Percentiles rank a stretch among this genome's conserved stretches.
Conservation (phyloP, 2,113 vertebrate genomes). For the Corapipo altera region DNA sequence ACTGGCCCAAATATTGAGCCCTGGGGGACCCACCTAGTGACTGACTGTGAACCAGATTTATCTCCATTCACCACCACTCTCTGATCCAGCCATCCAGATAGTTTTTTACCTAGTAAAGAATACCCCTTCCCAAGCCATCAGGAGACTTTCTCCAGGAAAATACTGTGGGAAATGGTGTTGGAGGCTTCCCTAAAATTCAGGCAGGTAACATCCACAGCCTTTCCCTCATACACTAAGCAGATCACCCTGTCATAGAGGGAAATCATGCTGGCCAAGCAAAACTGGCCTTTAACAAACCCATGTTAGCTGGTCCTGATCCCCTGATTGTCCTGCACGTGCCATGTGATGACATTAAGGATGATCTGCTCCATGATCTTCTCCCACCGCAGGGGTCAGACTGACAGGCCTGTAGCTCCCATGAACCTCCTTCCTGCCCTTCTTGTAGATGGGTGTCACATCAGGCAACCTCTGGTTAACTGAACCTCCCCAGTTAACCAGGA, state of each 20-base stretch:
- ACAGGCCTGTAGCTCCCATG: not conserved
- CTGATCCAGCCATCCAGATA: fast-evolving
- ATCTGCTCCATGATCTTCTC: not conserved
- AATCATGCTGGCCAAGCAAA: not conserved
- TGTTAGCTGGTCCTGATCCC: not conserved
- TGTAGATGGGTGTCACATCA: not conserved
- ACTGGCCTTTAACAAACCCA: not conserved
- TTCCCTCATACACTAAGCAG: not conserved
- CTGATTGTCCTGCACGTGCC: not conserved
- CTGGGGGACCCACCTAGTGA: not conserved
- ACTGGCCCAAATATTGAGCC: fast-evolving
- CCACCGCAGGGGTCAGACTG: not conserved
- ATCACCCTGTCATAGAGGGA: not conserved
- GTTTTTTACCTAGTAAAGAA: not conserved
- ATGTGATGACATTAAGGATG: too few relatives aligned
- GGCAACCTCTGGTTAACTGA: not conserved
- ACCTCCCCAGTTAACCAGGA: not conserved
- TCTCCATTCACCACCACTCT: not conserved
- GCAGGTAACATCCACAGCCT: not conserved
- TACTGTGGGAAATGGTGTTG: not conserved
- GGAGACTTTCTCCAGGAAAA: not conserved
- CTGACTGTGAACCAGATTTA: not conserved
- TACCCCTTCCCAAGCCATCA: not conserved
- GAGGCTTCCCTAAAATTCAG: not conserved
- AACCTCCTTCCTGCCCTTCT: not conserved